A percentile compares a stretch with the other conserved stretches of the same genome.
Conservation (phyloP, 2,797 vertebrate species). For the Tangara arthus region DNA sequence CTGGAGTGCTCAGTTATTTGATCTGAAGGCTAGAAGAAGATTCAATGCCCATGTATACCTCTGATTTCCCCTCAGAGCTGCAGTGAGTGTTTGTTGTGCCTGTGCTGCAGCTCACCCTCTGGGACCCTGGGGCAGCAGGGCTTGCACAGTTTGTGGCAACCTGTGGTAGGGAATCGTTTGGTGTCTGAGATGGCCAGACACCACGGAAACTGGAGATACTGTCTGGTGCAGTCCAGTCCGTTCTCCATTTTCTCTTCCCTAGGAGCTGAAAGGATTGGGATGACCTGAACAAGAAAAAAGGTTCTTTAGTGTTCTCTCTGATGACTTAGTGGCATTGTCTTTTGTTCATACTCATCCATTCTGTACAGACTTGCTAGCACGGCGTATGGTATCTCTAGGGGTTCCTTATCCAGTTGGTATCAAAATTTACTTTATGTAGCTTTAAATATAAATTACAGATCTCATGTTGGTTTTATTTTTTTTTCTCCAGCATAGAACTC, state of each 20-base stretch:
- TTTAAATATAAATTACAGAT: neutral
- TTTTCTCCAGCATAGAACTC: neutral
- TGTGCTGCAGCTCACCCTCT: neutral
- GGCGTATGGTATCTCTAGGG: neutral
- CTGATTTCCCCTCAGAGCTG: neutral
- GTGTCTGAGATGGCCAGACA: neutral
- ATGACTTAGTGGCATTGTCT: neutral
- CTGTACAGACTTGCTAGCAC: neutral
- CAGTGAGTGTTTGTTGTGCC: neutral
- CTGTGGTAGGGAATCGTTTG: neutral
- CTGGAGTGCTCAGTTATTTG: neutral
- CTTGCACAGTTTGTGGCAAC: neutral
- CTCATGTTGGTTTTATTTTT: neutral
- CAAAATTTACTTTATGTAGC: neutral
- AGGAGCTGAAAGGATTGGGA: neutral
- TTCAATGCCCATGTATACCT: neutral
- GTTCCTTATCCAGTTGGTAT: neutral
- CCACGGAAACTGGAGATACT: neutral
- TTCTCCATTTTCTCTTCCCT: neutral
- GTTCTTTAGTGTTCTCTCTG: neutral
- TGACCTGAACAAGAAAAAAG: neutral
- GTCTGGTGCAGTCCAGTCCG: neutral
- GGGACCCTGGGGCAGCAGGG: neutral
- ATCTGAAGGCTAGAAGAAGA: neutral
- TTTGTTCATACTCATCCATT: neutral